Conservation (phyloP, 2,888 invertebrate species). For the Eupeodes luniger region DNA sequence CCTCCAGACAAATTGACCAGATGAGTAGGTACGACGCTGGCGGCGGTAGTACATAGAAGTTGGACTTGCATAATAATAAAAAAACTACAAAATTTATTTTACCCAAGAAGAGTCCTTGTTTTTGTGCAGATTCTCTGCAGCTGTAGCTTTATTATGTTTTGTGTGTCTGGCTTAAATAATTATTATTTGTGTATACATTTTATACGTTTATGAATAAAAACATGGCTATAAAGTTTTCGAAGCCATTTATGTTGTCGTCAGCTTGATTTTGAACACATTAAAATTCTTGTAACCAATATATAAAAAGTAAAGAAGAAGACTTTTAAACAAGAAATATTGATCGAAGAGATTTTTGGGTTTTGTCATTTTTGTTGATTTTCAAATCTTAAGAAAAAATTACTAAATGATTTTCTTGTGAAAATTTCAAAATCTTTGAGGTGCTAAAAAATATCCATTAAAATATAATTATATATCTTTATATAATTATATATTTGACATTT, state of each 20-base stretch:
- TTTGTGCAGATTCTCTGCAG: not conserved
- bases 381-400: too few species aligned
- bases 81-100: not conserved
- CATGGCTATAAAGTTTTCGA: conserved; percentile 4
- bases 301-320: too few species aligned
- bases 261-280: conserved; percentile 5
- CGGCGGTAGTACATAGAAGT: not conserved
- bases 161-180: conserved; percentile 14
- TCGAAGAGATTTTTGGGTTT: too few species aligned
- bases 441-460: too few species aligned
- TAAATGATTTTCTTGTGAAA: too few species aligned
- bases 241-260: not conserved
- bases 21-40: conserved; percentile 12
- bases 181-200: not conserved
- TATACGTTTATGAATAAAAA: not conserved
- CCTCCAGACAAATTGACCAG: conserved; percentile 27
- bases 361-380: too few species aligned
- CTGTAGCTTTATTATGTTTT: not conserved
- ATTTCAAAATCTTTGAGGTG: too few species aligned
- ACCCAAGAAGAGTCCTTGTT: not conserved
- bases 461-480: too few species aligned
- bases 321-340: too few species aligned
- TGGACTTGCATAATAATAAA: conserved; percentile 16
- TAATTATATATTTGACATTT: too few species aligned
- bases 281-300: not conserved